These are phyloP conservation scores for Xestoiulus laeticollis DNA, from an alignment of 2,888 invertebrate genomes.

Conservation along the genomic window DNA sequence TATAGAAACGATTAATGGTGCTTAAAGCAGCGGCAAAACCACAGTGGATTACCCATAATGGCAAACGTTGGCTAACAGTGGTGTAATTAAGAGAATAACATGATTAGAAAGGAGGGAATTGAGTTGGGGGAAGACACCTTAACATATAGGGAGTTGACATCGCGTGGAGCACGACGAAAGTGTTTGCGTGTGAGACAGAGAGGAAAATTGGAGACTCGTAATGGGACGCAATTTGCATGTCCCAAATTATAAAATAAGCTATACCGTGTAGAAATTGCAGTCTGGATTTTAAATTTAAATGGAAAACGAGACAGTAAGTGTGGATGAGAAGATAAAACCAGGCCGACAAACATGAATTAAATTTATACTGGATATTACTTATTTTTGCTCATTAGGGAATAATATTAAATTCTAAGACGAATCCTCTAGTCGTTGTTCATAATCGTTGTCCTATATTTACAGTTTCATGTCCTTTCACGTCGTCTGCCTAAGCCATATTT, in stretches of 20 bases:
- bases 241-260: slow-evolving; percentile 41
- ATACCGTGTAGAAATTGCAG: not conserved
- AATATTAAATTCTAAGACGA: not conserved
- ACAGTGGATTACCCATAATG: slow-evolving; percentile 50
- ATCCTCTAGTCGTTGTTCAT: not conserved
- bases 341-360: not conserved
- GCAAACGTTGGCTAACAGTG: slow-evolving; percentile 48
- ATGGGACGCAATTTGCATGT: slow-evolving; percentile 39
- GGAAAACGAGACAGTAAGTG: slow-evolving; percentile 34
- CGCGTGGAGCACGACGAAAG: slow-evolving; percentile 34
- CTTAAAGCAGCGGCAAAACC: slow-evolving; percentile 48
- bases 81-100: slow-evolving; percentile 50
- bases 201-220: slow-evolving; percentile 41
- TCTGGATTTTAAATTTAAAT: slow-evolving; percentile 34
- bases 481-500: not conserved
- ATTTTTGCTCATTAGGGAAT: slow-evolving; percentile 12
- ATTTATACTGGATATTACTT: not conserved
- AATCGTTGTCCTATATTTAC: not conserved
- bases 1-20: slow-evolving; percentile 47
- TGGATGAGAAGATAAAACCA: slow-evolving; percentile 21
- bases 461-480: not conserved
- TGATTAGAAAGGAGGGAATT: slow-evolving; percentile 47
- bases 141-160: slow-evolving; percentile 15
- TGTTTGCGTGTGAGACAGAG: slow-evolving; percentile 43
- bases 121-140: slow-evolving; percentile 43